Base-by-base conservation (phyloP, 1,140 invertebrate species). In the Homalodisca vitripennis region DNA sequence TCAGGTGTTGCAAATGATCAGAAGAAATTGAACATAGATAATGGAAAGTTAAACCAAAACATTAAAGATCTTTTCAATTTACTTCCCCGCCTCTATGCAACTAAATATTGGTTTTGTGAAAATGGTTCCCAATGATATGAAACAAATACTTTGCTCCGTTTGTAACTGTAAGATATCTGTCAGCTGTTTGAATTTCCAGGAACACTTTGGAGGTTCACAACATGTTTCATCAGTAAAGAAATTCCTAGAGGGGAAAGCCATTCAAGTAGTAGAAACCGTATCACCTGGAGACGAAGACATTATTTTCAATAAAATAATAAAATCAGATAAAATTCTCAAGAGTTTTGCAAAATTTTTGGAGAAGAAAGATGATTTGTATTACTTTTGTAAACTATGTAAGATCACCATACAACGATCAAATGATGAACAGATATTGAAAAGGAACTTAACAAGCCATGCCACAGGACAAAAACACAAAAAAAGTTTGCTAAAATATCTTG, bases 301-400 rank as follows among this genome's bases (percentile, higher is more conserved):
- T 41, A 6, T 10, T 20, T 51, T 51, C 22, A n/a, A 51, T 20
- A 22, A 20, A 10, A 3, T 51, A 3, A 12, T 10, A n/a, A 51
- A 51, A n/a, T 20, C 3, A 14, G 2, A 51, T 20, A 51, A 51
- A 51, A 22, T 10, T 3, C 17, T 51, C 6, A 51, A 51, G n/a
- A 20, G 3, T 10, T 3, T 20, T 51, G 3, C 3, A 3, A 51
- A 51, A 22, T 51, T 20, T n/a, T 3, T 51, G 3, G 3, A 22
- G 3, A 51, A 51, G 48, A 51, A 14, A 20, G n/a, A 20, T 51
- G 48, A 51, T 3, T 14, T n/a, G n/a, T n/a, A 51, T 51, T 51
- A 51, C n/a, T 51, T 51, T 6, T 51, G 48, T 20, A 3, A 51
- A 51, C 48, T 20, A 51, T 51, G 48, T 22, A 51, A 51, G n/a